Base-by-base conservation (phyloP, 2,113 vertebrate genomes). In the Ardeotis arabs region DNA sequence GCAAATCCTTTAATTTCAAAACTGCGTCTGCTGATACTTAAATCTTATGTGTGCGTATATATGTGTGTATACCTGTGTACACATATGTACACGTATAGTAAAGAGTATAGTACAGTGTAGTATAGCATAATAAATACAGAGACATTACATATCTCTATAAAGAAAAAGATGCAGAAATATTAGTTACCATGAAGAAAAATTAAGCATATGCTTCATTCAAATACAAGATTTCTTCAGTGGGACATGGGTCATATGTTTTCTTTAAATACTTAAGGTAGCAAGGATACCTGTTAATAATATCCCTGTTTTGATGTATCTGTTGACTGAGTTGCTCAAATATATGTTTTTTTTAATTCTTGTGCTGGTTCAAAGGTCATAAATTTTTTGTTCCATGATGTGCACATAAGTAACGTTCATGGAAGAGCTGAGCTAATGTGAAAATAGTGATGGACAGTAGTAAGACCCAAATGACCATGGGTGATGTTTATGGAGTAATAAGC, bases 1-100 rank as follows among this genome's bases (percentile, higher is more conserved):
- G 39, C 90, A 97, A 94, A 97, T 75, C 79, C 68, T 95, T 89
- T 84, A 86, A 41, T 95, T 96, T 97, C 84, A 95, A 96, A 97
- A 77, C 55, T 91, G 24, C 75, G 76, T 47, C 79, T 86, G 67
- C 96, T 96, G 96, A 96, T 97, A 97, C 52, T 79, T 81, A 84
- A 55, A 59, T 56, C 11, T 64, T 69, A 8, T 53, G 7, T 31
- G 14, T 25, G 14, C 25, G 18, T 49, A 27, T 41, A 16, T 49
- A 5, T 73, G 17, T 60, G 25, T 41, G 15, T 47, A 27, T 33
- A 37, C 12, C 14, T 6, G 2, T 72, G n/a, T 56, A 44, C 5
- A 1, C 18, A 7, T 63, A 23, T 25, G 23, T 55, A 53, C 6
- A 22, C 7, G 12, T 31, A 50, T 3, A 68, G 16, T 78, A 72